phyloP scores from a whole-genome alignment of 1,140 invertebrate species.

The Tachypleus tridentatus region DNA sequence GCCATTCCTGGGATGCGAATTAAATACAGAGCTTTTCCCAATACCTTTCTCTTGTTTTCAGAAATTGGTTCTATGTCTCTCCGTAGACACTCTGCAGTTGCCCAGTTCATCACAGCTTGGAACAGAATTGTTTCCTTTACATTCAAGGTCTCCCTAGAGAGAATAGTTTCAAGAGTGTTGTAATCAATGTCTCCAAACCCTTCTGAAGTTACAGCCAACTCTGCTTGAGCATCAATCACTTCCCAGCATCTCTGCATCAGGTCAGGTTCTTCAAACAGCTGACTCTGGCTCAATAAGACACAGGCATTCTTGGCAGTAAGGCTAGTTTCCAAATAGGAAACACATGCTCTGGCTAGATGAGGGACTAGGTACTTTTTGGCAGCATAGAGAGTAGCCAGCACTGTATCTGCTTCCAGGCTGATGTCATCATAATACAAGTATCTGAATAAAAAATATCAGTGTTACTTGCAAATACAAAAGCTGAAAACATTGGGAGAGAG shows the following conservation, averaged over 20 bases:
- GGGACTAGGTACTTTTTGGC: constrained; percentile 91
- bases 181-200: constrained; percentile 85
- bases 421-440: constrained; percentile 96
- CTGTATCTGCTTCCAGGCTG: constrained; percentile 77
- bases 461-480: too few species aligned
- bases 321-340: constrained; percentile 82
- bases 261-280: constrained; percentile 82
- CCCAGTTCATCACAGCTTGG: constrained; percentile 80
- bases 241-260: constrained; percentile 89
- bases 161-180: constrained; percentile 71
- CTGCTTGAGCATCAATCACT: constrained; percentile 83
- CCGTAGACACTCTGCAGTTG: constrained; percentile 65
- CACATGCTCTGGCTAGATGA: constrained; percentile 74
- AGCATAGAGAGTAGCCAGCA: constrained; percentile 75
- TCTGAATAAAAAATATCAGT: constrained; percentile 38
- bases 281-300: constrained; percentile 73
- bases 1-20: constrained; percentile 82
- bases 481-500: too few species aligned
- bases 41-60: constrained; percentile 42
- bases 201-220: constrained; percentile 84
- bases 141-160: constrained; percentile 76
- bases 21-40: constrained; percentile 65
- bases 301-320: constrained; percentile 85
- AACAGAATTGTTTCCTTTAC: constrained; percentile 81
- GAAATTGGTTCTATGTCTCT: constrained; percentile 58